Percentiles rank a stretch among this genome's conserved stretches.
Evolutionary conservation across 1,140 invertebrate genomes (phyloP).

Genomic region (Dinothrombium tinctorium): DNA sequence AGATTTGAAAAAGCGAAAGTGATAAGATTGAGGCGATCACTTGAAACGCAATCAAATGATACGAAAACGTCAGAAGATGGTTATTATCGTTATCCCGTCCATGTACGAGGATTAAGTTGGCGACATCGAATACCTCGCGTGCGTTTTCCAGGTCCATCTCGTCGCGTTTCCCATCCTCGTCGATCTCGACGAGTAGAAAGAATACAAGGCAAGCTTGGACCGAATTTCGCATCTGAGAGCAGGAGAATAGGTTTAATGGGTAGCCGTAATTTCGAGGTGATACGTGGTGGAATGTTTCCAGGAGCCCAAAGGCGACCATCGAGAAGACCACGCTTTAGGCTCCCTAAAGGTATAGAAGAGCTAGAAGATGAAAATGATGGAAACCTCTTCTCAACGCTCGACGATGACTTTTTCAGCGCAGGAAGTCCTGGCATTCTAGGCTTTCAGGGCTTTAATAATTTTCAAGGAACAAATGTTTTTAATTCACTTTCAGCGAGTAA

Average conservation of each 20-base stretch:
- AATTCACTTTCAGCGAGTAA: conserved; percentile 8
- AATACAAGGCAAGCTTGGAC: not conserved
- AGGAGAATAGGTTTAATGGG: conserved; percentile 5
- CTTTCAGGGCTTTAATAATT: conserved; percentile 12
- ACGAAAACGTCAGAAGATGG: too few species aligned
- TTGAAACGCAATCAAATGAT: too few species aligned
- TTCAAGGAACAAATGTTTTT: conserved; percentile 1
- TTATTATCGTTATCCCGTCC: too few species aligned
- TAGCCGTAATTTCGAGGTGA: conserved; percentile 10
- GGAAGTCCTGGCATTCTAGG: conserved; percentile 8
- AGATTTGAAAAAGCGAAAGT: too few species aligned
- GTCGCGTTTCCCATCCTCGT: not conserved
- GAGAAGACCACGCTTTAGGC: not conserved
- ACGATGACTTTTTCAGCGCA: conserved; percentile 9
- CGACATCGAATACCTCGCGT: too few species aligned
- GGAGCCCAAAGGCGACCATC: not conserved
- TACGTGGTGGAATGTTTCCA: conserved; percentile 9
- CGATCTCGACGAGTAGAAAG: not conserved
- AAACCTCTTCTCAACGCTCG: conserved; percentile 3
- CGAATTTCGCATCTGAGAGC: not conserved
- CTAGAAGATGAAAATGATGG: not conserved
- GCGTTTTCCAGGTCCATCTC: not conserved
- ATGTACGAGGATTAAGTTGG: too few species aligned
- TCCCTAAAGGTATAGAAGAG: not conserved
- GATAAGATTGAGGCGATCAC: too few species aligned